Evolutionary conservation across 1,140 invertebrate genomes (phyloP).

Genomic region (Drosophila elegans): DNA sequence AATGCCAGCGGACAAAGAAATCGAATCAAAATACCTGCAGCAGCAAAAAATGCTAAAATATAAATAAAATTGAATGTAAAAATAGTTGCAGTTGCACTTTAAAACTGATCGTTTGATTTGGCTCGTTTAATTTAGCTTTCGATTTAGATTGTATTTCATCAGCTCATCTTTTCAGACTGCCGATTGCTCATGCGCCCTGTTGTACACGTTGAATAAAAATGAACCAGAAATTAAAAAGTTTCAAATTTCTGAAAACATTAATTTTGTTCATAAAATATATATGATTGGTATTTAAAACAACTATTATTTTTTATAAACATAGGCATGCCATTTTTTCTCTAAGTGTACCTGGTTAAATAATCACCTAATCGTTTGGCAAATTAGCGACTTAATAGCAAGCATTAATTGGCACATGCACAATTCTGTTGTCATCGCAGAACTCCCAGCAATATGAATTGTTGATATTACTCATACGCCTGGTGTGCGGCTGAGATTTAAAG

Average conservation of each 20-base stretch:
- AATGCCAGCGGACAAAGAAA: conserved; percentile 47
- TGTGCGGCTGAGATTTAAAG: conserved; percentile 44
- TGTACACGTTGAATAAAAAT: not conserved
- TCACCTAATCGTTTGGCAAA: conserved; percentile 35
- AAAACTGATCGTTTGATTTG: conserved; percentile 39
- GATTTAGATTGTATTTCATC: conserved; percentile 28
- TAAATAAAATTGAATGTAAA: conserved; percentile 51
- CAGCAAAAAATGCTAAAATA: conserved; percentile 27
- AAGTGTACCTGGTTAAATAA: conserved; percentile 1
- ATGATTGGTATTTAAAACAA: too few relatives aligned
- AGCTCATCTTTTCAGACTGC: conserved; percentile 9
- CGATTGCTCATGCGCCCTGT: conserved; percentile 50
- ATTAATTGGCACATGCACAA: conserved; percentile 14
- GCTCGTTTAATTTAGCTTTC: conserved; percentile 61
- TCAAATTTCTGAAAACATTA: too few relatives aligned
- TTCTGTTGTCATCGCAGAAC: conserved; percentile 8
- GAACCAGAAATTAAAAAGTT: not conserved
- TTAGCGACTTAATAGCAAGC: conserved; percentile 26
- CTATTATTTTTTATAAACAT: too few relatives aligned
- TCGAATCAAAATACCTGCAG: conserved; percentile 32
- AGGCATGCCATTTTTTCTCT: not conserved
- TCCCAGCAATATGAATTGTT: conserved; percentile 18
- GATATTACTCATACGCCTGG: conserved; percentile 63
- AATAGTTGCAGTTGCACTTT: conserved; percentile 73
- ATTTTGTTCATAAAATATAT: too few relatives aligned